phyloP scores from a whole-genome alignment of 2,113 vertebrate species.

The Thermophis baileyi region DNA sequence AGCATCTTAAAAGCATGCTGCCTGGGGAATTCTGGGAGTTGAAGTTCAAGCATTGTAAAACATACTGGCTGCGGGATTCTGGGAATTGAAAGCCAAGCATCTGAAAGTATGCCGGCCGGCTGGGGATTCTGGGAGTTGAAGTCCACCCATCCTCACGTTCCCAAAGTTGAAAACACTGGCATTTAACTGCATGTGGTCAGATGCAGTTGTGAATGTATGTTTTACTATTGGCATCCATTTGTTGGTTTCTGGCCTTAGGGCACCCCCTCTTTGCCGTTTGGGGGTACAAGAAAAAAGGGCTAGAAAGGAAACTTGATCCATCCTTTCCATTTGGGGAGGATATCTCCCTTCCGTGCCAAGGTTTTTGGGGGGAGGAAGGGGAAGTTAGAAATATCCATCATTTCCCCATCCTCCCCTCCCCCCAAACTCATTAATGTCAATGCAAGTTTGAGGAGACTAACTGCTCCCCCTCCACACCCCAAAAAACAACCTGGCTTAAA shows the following conservation, averaged over 20 bases:
- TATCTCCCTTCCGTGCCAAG: background rate
- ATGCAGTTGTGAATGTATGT: background rate
- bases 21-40: too few species aligned
- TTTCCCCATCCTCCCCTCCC: background rate
- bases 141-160: background rate
- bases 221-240: background rate
- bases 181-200: rapidly evolving
- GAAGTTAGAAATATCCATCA: too few species aligned
- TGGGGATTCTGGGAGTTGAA: background rate
- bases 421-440: background rate
- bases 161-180: background rate
- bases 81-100: too few species aligned
- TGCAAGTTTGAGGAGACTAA: background rate
- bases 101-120: too few species aligned
- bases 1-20: too few species aligned
- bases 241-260: background rate
- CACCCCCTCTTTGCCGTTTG: conserved; percentile 11
- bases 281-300: background rate
- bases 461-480: background rate
- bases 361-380: background rate
- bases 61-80: too few species aligned
- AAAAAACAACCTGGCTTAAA: background rate
- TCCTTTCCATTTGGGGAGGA: background rate
- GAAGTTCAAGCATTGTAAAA: too few species aligned
- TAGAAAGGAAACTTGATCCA: background rate